Evolutionary conservation across 2,113 vertebrate species (phyloP).

Genomic region (Hippotragus niger): DNA sequence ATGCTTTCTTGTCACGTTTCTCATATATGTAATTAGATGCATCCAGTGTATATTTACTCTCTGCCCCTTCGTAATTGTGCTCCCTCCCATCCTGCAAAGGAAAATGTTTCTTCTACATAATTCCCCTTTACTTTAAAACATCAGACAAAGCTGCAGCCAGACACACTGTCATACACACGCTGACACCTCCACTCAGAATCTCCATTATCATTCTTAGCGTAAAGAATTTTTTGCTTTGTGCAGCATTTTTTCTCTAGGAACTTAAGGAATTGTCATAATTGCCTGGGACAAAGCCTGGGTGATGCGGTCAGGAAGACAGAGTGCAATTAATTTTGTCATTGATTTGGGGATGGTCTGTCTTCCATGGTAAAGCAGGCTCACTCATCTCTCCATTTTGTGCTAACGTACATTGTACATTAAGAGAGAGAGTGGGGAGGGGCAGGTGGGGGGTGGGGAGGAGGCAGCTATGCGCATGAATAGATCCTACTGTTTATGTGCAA

Average conservation of each 20-base stretch:
- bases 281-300: constrained; percentile 22
- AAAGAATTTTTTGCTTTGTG: constrained; percentile 58
- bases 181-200: constrained; percentile 56
- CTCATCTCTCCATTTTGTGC: not conserved
- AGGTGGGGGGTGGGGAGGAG: not conserved
- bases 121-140: not conserved
- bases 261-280: constrained; percentile 60
- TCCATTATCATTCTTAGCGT: constrained; percentile 34
- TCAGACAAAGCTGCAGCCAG: constrained; percentile 18
- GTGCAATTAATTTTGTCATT: constrained; percentile 50
- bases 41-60: constrained; percentile 34
- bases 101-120: not conserved
- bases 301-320: constrained; percentile 20
- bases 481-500: not conserved
- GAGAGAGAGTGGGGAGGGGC: not conserved
- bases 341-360: not conserved
- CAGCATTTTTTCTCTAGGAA: constrained; percentile 25
- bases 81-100: not conserved
- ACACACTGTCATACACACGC: not conserved
- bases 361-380: not conserved
- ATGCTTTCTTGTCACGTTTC: constrained; percentile 38
- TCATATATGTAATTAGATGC: constrained; percentile 40
- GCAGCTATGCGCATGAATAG: not conserved
- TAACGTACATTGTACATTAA: not conserved
- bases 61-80: constrained; percentile 11